Evolutionary conservation across 2,888 invertebrate species (phyloP).

Genomic region (Drosophila picticornis): DNA sequence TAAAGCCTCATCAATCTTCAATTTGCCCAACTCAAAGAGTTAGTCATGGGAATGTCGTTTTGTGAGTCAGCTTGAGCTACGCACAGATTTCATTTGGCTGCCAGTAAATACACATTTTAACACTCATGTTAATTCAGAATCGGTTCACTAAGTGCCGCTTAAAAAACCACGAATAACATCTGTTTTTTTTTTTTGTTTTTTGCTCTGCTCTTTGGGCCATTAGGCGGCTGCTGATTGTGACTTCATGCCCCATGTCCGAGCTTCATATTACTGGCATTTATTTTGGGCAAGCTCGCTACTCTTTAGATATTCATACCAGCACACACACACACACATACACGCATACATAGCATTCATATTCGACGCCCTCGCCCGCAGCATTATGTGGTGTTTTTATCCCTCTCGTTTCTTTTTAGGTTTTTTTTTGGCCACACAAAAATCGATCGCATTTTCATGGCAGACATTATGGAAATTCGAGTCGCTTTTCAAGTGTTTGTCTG

Average conservation of each 20-base stretch:
- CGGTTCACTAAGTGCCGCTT: constrained; percentile 53
- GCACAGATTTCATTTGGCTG: constrained; percentile 36
- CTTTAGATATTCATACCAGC: constrained; percentile 68
- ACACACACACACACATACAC: constrained; percentile 17
- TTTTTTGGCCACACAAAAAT: constrained; percentile 64
- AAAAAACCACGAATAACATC: constrained; percentile 52
- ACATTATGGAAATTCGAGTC: constrained; percentile 82
- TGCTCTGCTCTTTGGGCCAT: constrained; percentile 54
- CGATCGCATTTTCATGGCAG: constrained; percentile 82
- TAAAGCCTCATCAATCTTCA: constrained; percentile 70
- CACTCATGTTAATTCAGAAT: constrained; percentile 48
- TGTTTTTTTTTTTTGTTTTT: constrained; percentile 6
- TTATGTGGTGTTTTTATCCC: constrained; percentile 49
- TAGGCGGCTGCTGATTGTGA: constrained; percentile 42
- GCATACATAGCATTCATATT: neutral
- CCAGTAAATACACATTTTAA: constrained; percentile 74
- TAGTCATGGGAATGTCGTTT: constrained; percentile 38
- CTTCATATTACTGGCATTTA: constrained; percentile 62
- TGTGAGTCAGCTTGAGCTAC: constrained; percentile 32
- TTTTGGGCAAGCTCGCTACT: constrained; percentile 52
- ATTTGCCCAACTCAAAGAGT: constrained; percentile 7
- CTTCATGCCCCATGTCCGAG: constrained; percentile 36
- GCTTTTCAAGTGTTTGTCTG: constrained; percentile 72
- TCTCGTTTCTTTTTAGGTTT: constrained; percentile 10
- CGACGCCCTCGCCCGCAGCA: constrained; percentile 59